These are phyloP conservation scores for Sicus ferrugineus DNA, from an alignment of 2,888 invertebrate genomes.

Conservation along the genomic window DNA sequence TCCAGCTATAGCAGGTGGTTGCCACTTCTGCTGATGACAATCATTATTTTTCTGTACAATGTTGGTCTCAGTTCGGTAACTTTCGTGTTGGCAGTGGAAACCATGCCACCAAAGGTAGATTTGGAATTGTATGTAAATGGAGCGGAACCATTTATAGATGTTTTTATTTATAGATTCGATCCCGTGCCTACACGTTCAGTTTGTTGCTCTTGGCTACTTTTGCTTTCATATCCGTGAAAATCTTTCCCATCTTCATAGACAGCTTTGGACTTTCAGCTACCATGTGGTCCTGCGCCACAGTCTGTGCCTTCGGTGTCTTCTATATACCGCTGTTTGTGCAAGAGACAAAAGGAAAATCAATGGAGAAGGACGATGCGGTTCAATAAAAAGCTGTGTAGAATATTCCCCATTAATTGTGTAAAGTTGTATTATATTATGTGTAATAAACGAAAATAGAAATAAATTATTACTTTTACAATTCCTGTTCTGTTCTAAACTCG, in stretches of 20 bases:
- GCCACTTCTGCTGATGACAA: slow-evolving; percentile 55
- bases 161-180: slow-evolving; percentile 49
- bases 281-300: slow-evolving; percentile 57
- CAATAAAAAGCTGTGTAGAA: background rate
- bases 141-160: too few relatives aligned
- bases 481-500: too few relatives aligned
- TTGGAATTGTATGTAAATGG: background rate
- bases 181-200: slow-evolving; percentile 53
- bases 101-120: slow-evolving; percentile 57
- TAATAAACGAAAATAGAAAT: background rate
- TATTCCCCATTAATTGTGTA: background rate
- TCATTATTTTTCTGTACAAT: slow-evolving; percentile 55
- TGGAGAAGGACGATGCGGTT: slow-evolving; percentile 39
- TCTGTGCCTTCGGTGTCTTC: slow-evolving; percentile 52
- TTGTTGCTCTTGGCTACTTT: slow-evolving; percentile 50
- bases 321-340: slow-evolving; percentile 54
- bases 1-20: slow-evolving; percentile 49
- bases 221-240: slow-evolving; percentile 51
- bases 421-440: background rate
- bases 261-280: slow-evolving; percentile 51
- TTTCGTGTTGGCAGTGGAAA: slow-evolving; percentile 57
- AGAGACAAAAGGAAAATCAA: slow-evolving; percentile 60
- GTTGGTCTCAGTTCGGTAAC: slow-evolving; percentile 58
- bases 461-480: background rate
- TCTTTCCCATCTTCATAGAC: slow-evolving; percentile 55